A percentile compares a stretch with the other conserved stretches of the same genome.
Evolutionary conservation across 2,888 invertebrate species (phyloP).

Genomic region (Andrena haemorrhoa): DNA sequence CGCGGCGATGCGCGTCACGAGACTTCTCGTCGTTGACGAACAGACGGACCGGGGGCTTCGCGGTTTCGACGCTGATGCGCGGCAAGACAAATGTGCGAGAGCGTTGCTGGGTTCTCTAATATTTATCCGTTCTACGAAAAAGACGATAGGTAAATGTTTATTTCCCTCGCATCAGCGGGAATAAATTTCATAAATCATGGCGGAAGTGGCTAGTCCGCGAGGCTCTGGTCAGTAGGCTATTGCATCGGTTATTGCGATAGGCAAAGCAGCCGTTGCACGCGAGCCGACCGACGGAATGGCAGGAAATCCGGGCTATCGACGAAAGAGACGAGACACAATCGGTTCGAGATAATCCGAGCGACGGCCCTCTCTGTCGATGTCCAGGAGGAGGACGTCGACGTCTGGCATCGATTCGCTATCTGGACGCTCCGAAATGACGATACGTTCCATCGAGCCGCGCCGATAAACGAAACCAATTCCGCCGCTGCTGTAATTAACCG

Average conservation of each 20-base stretch:
- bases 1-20: not conserved
- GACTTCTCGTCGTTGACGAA: not conserved
- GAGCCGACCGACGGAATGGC: conserved; percentile 14
- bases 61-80: not conserved
- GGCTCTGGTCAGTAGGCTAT: not conserved
- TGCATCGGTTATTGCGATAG: conserved; percentile 30
- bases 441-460: conserved; percentile 45
- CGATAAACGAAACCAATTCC: conserved; percentile 53
- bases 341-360: conserved; percentile 58
- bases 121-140: no score
- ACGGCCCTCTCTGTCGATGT: conserved; percentile 57
- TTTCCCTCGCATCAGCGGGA: no score
- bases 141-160: no score
- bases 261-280: conserved; percentile 23
- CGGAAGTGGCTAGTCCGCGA: not conserved
- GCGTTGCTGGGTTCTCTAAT: no score
- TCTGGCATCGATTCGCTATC: conserved; percentile 66
- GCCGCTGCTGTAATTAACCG: conserved; percentile 56
- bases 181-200: conserved; percentile 3
- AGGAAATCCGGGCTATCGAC: conserved; percentile 60
- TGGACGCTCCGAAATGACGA: conserved; percentile 52
- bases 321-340: conserved; percentile 61
- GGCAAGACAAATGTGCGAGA: not conserved
- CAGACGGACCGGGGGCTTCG: not conserved
- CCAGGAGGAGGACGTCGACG: conserved; percentile 56